Evolutionary conservation across 2,797 vertebrate genomes (phyloP).

Genomic region (Sparidentex hasta): DNA sequence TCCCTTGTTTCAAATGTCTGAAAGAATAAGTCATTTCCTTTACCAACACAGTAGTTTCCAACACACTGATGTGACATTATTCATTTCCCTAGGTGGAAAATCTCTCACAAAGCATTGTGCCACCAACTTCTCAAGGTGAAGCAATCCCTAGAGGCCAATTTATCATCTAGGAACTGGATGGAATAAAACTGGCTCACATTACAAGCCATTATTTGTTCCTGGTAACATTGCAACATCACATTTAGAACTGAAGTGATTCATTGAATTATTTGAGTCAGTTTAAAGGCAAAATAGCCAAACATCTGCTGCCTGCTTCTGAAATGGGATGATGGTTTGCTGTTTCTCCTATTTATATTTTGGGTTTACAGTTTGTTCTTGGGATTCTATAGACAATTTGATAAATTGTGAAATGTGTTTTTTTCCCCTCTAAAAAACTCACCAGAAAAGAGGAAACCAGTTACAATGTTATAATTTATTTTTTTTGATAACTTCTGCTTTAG

Average conservation of each 20-base stretch:
- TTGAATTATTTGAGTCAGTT: not conserved
- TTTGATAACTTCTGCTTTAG: too few relatives aligned
- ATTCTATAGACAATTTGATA: not conserved
- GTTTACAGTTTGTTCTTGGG: fast-evolving
- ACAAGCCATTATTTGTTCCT: not conserved
- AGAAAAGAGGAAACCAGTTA: too few relatives aligned
- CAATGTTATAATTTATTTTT: too few relatives aligned
- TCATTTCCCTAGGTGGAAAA: constrained; percentile 10
- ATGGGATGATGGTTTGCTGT: not conserved
- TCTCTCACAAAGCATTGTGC: constrained; percentile 3
- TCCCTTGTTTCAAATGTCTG: not conserved
- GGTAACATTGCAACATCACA: not conserved
- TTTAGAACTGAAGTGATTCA: not conserved
- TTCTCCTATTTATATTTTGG: not conserved
- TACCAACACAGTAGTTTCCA: constrained; percentile 15
- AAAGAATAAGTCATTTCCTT: constrained; percentile 35
- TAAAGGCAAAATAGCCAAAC: not conserved
- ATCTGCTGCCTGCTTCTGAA: not conserved
- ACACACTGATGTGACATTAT: constrained; percentile 11
- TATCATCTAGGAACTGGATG: not conserved
- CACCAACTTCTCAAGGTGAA: constrained; percentile 18
- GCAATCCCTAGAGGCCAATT: not conserved
- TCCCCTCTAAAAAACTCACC: too few relatives aligned
- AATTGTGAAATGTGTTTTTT: too few relatives aligned
- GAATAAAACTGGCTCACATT: not conserved